These are phyloP conservation scores for Lochmaea crataegi DNA, from an alignment of 2,888 invertebrate genomes.

Conservation along the genomic window DNA sequence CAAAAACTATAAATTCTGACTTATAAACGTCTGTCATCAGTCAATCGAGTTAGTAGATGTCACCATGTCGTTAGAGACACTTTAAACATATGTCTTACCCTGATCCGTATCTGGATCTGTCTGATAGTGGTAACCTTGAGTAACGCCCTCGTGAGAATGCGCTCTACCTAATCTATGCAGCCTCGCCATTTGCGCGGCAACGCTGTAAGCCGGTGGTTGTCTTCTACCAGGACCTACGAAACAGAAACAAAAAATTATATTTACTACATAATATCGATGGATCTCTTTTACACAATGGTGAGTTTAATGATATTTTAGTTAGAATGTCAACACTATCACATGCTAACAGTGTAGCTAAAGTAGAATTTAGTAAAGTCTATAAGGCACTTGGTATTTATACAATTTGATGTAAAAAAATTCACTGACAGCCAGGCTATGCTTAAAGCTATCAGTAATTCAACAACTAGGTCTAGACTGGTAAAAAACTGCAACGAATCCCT, in stretches of 20 bases:
- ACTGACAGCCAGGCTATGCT: too few relatives aligned
- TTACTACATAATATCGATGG: not conserved
- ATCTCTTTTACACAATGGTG: too few relatives aligned
- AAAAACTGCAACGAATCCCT: too few relatives aligned
- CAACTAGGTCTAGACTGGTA: too few relatives aligned
- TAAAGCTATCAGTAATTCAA: too few relatives aligned
- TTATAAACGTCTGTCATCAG: not conserved
- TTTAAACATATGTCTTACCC: slow-evolving; percentile 56
- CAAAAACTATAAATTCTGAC: not conserved
- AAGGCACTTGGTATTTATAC: too few relatives aligned
- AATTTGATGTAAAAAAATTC: too few relatives aligned
- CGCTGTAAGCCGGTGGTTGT: slow-evolving; percentile 85
- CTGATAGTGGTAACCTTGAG: slow-evolving; percentile 79
- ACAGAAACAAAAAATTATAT: not conserved
- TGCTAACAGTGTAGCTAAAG: too few relatives aligned
- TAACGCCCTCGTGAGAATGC: slow-evolving; percentile 88
- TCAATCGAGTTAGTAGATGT: slow-evolving; percentile 20
- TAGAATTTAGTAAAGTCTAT: too few relatives aligned
- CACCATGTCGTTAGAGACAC: slow-evolving; percentile 15
- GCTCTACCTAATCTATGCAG: slow-evolving; percentile 84
- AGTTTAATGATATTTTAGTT: too few relatives aligned
- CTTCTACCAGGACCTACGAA: slow-evolving; percentile 65
- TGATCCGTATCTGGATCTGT: slow-evolving; percentile 66
- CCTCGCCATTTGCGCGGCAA: slow-evolving; percentile 88
- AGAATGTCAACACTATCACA: too few relatives aligned